Conservation (phyloP, 2,113 vertebrate genomes). For the Silurus asotus region DNA sequence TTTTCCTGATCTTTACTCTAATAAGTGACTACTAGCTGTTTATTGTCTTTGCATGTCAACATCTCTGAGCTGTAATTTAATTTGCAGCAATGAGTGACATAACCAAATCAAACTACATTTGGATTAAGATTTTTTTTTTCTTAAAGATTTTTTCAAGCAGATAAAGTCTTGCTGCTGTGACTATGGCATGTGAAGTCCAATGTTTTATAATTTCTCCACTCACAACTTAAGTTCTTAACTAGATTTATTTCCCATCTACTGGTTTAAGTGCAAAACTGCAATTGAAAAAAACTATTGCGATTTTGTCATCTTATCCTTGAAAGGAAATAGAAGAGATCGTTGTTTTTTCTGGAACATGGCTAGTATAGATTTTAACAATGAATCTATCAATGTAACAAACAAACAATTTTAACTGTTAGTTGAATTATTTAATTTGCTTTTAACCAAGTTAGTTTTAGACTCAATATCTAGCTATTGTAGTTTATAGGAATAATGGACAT, state of each 20-base stretch:
- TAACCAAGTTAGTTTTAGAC: neutral
- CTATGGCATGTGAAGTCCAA: neutral
- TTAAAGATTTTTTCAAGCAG: neutral
- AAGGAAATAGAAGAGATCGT: neutral
- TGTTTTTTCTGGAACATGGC: neutral
- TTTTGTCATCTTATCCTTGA: neutral
- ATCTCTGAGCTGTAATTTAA: neutral
- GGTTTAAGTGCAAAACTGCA: neutral
- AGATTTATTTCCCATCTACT: neutral
- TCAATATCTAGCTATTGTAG: neutral
- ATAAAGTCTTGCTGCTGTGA: neutral
- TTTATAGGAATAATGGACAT: neutral
- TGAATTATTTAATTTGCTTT: neutral
- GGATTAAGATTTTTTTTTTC: neutral
- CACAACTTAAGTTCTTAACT: neutral
- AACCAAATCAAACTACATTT: neutral
- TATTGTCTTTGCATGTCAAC: neutral
- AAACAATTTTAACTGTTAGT: neutral
- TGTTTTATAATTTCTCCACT: neutral
- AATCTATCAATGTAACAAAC: neutral
- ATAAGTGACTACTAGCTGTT: neutral
- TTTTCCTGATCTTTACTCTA: conserved; percentile 12
- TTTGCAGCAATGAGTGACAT: neutral
- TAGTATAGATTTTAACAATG: neutral
- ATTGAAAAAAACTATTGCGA: neutral